Percentiles rank a stretch among this genome's conserved stretches.
Evolutionary conservation across 1,140 invertebrate genomes (phyloP).

Genomic region (Rhysida immarginata): DNA sequence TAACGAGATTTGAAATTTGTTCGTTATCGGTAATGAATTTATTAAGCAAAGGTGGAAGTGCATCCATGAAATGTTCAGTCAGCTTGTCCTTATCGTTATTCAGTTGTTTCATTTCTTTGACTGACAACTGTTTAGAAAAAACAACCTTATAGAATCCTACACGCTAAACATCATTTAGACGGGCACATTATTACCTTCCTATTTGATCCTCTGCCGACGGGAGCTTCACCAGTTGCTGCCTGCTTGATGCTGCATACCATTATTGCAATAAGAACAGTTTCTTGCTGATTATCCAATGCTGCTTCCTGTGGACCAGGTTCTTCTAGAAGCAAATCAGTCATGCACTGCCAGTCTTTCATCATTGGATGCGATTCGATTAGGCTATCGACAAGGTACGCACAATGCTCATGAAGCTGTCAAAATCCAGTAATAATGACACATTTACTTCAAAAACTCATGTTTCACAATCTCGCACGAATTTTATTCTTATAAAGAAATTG

Average conservation of each 20-base stretch:
- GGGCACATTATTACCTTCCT: constrained; percentile 42
- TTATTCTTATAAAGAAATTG: no score
- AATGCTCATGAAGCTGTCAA: constrained; percentile 66
- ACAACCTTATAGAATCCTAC: no score
- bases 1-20: constrained; percentile 83
- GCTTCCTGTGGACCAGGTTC: constrained; percentile 85
- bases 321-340: constrained; percentile 92
- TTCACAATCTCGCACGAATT: no score
- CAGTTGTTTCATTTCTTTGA: constrained; percentile 62
- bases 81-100: constrained; percentile 81
- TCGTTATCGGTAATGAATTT: constrained; percentile 94
- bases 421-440: no score
- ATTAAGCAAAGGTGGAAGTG: constrained; percentile 71
- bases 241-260: constrained; percentile 97
- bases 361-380: constrained; percentile 97
- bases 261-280: constrained; percentile 91
- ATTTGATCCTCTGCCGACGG: constrained; percentile 78
- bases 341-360: constrained; percentile 99
- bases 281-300: constrained; percentile 67
- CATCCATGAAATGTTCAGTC: constrained; percentile 91
- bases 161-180: no score
- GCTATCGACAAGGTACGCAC: constrained; percentile 95
- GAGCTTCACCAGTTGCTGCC: constrained; percentile 92
- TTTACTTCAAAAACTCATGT: no score
- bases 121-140: constrained; percentile 43